phyloP scores from a whole-genome alignment of 2,888 invertebrate genomes.

The Drosophila incognita region DNA sequence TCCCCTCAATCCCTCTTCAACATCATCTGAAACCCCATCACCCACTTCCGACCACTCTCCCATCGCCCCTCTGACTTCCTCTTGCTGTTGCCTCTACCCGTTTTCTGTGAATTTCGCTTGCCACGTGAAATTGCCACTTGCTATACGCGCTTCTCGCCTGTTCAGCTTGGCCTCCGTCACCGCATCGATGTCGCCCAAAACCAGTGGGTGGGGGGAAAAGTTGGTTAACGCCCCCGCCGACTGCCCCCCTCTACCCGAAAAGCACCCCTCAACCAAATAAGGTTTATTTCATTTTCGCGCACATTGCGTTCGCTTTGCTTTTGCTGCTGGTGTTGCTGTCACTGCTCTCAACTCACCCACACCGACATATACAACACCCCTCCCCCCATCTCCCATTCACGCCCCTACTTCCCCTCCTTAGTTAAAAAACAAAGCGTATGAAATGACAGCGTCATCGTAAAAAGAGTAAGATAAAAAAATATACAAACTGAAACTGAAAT shows the following conservation, averaged over 20 bases:
- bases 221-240: slow-evolving; percentile 31
- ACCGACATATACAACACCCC: slow-evolving; percentile 14
- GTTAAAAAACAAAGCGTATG: slow-evolving; percentile 69
- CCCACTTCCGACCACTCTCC: not conserved
- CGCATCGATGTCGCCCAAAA: slow-evolving; percentile 58
- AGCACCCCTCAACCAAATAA: slow-evolving; percentile 31
- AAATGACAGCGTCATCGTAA: slow-evolving; percentile 76
- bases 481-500: slow-evolving; percentile 67
- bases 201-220: slow-evolving; percentile 5
- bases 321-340: slow-evolving; percentile 49
- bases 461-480: slow-evolving; percentile 38
- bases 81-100: not conserved
- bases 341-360: slow-evolving; percentile 22
- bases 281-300: slow-evolving; percentile 82
- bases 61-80: not conserved
- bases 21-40: not conserved
- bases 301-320: slow-evolving; percentile 70
- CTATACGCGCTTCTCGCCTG: slow-evolving; percentile 79
- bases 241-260: not conserved
- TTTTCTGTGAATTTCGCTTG: slow-evolving; percentile 39
- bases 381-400: not conserved
- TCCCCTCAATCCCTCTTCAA: not conserved
- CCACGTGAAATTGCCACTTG: slow-evolving; percentile 80
- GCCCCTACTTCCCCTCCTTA: slow-evolving; percentile 12
- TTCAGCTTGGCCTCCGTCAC: slow-evolving; percentile 79